Base-by-base conservation (phyloP, 2,888 invertebrate species). In the Caenorhabditis sp. region DNA sequence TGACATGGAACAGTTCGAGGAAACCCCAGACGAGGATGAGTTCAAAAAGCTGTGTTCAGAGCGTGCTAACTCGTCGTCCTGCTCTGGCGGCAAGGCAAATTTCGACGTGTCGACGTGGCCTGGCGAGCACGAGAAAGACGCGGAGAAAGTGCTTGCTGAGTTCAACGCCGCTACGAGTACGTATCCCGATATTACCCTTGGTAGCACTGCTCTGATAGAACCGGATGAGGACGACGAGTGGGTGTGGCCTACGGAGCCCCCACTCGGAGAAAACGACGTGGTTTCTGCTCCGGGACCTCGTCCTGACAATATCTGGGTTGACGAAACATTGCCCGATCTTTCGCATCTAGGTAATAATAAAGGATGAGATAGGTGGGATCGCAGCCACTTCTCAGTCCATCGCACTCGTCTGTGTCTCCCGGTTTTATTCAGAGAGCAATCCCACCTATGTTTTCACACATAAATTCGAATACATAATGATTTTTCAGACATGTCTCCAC, bases 11-110 rank as follows among this genome's bases (percentile, higher is more conserved):
- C 58, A 65, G 15, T 59, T 66, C n/a, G 63, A 53, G 17, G 70
- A 68, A 9, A 70, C 68, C n/a, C 75, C 75, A 9, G 75, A 75
- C 37, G 76, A 76, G 24, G 65, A 71, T 41, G 76, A 76, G 41
- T 76, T 76, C 58, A 59, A 59, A 37, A 76, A 76, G 26, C 17
- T 76, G 26, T 76, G 76, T 30, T 71, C 76, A n/a, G 62, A 76
- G 27, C 52, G 76, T 13, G 75, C 75, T 11, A 62, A 68, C n/a
- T 75, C 75, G 4, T 61, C 61, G 1, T 37, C 58, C 13, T 68
- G 59, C 37, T 43, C 71, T 3, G 46, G 46, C 37, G 24, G 39
- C 0, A 27, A 26, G 15, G 5, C 39, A 8, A 32, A 15, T 6
- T 68, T 48, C 9, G 50, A 58, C 39, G 22, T 46, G 0, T 37